phyloP scores from a whole-genome alignment of 2,797 vertebrate genomes.

The Siniperca scherzeri region DNA sequence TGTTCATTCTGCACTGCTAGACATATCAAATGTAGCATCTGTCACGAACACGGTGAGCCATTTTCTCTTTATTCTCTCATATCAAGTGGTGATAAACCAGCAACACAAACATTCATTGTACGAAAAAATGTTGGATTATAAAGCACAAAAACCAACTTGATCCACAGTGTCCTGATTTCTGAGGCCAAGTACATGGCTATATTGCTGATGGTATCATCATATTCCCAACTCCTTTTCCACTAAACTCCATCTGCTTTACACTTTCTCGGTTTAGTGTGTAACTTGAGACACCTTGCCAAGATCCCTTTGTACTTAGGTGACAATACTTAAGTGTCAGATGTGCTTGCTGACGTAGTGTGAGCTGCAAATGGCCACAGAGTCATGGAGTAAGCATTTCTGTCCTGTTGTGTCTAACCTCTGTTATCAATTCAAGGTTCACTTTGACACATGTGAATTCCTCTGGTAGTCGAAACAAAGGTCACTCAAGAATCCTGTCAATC shows the following conservation, averaged over 20 bases:
- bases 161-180: background rate
- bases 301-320: background rate
- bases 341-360: background rate
- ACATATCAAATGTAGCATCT: background rate
- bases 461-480: slow-evolving; percentile 9
- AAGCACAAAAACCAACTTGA: too few relatives aligned
- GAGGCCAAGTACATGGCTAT: background rate
- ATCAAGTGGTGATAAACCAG: background rate
- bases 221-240: background rate
- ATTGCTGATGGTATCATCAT: background rate
- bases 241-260: background rate
- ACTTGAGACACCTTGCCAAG: background rate
- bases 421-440: slow-evolving; percentile 34
- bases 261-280: background rate
- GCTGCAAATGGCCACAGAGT: background rate
- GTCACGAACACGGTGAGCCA: background rate
- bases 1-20: background rate
- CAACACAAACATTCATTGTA: background rate
- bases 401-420: slow-evolving; percentile 22
- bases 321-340: background rate
- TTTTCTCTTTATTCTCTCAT: background rate
- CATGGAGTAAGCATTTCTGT: background rate
- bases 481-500: background rate
- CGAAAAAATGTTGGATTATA: background rate
- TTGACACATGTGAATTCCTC: background rate